These are phyloP conservation scores for Mallateleia sp. DNA, from an alignment of 2,888 invertebrate genomes.

Conservation along the genomic window DNA sequence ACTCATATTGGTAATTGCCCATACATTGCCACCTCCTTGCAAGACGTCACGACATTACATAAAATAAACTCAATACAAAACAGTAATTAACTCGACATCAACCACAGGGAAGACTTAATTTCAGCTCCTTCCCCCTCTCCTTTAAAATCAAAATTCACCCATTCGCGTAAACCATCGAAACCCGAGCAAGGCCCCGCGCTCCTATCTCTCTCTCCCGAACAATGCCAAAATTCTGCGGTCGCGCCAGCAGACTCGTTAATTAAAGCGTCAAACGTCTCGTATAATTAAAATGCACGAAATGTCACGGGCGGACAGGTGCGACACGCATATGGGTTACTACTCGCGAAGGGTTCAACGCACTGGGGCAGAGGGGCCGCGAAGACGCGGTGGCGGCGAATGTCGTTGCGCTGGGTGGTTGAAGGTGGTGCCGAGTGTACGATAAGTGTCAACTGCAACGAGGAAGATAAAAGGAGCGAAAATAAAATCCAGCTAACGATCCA, in stretches of 20 bases:
- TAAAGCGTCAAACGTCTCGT: conserved; percentile 84
- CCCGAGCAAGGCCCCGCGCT: not conserved
- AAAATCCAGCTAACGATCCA: conserved; percentile 88
- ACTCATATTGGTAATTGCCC: no score
- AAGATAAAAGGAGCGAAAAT: conserved; percentile 89
- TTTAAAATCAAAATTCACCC: conserved; percentile 3
- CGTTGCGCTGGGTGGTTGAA: conserved; percentile 77
- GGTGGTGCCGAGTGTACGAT: conserved; percentile 84
- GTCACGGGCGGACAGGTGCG: conserved; percentile 83
- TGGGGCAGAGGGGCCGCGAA: conserved; percentile 69
- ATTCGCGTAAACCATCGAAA: not conserved
- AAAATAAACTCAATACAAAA: no score
- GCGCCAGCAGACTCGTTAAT: conserved; percentile 79
- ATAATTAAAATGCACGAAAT: conserved; percentile 84
- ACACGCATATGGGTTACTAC: conserved; percentile 82
- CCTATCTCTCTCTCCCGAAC: conserved; percentile 18
- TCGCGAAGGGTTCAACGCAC: conserved; percentile 76
- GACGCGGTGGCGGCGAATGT: conserved; percentile 63
- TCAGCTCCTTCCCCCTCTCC: not conserved
- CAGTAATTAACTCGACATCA: not conserved
- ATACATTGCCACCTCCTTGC: no score
- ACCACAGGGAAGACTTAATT: not conserved
- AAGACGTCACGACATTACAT: no score
- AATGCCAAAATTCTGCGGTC: conserved; percentile 38
- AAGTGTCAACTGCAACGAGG: conserved; percentile 89